Base-by-base conservation (phyloP, 2,113 vertebrate genomes). In the Brachirus orientalis region DNA sequence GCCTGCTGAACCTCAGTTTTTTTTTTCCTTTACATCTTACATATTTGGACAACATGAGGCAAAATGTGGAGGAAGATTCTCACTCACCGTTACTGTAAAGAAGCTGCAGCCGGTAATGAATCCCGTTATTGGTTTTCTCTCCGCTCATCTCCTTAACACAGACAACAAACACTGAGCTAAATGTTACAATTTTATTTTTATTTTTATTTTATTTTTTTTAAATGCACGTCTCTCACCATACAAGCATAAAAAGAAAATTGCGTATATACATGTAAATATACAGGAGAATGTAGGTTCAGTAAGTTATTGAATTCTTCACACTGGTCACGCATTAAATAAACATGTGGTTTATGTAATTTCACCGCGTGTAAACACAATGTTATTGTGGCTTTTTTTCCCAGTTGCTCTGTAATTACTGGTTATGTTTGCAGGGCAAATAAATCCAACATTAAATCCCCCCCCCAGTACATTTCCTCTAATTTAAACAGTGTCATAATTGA, bases 41-140 rank as follows among this genome's bases (percentile, higher is more conserved):
- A 28, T 6, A 28, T 28, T 28, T 28, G 3, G 28, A 28, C 28
- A 28, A 2, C 22, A 28, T 5, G 22, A 28, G 22, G 22, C 22
- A 28, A 28, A 28, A 28, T 45, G 75, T 61, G 59, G 14, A 8
- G 38, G 37, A 20, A 48, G 36, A n/a, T 14, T 8, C 5, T 50
- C 33, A 79, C 93, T 94, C 92, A 98, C 96, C 96, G 46, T 96
- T 98, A 82, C 95, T 96, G 92, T 97, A 98, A 59, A 98, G 96
- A 20, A 97, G 95, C 90, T 98, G 96, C 56, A 98, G 93, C 80
- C 95, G 93, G 91, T 98, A 98, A 89, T 98, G 96, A 82, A 98
- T 97, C 70, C 96, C 96, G 78, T 98, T 98, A 91, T 98, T 98
- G 86, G 96, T 97, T 94, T 97, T 98, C 89, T 98, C 96, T 55